Percentiles rank a stretch among this genome's conserved stretches.
Conservation (phyloP, 2,797 vertebrate genomes). For the Lithobates pipiens region DNA sequence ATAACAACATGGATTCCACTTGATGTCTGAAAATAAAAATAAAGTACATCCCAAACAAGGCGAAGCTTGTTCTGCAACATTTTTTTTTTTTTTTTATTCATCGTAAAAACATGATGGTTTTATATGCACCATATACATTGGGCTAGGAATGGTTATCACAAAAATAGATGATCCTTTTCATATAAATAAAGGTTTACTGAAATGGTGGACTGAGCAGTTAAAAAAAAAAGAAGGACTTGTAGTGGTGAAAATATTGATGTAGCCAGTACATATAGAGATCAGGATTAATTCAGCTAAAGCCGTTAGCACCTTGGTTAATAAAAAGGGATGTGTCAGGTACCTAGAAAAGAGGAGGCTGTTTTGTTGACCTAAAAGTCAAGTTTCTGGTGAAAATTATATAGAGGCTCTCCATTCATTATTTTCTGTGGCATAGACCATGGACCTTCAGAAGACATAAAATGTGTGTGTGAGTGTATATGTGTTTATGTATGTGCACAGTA, state of each 20-base stretch:
- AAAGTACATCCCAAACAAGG: slow-evolving; percentile 69
- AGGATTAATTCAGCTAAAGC: slow-evolving; percentile 69
- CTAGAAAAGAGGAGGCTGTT: background rate
- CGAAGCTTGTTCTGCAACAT: slow-evolving; percentile 67
- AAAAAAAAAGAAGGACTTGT: slow-evolving; percentile 78
- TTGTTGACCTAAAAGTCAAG: background rate
- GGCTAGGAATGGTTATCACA: slow-evolving; percentile 75
- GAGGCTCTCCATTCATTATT: background rate
- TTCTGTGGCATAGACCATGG: too few relatives aligned
- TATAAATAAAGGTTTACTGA: slow-evolving; percentile 89
- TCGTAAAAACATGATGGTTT: slow-evolving; percentile 67
- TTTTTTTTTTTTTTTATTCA: slow-evolving; percentile 66
- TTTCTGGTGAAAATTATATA: background rate
- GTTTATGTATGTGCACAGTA: too few relatives aligned
- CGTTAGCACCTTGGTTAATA: slow-evolving; percentile 77
- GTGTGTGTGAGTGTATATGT: too few relatives aligned
- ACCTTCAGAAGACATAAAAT: too few relatives aligned
- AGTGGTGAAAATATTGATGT: slow-evolving; percentile 87
- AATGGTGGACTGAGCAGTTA: slow-evolving; percentile 77
- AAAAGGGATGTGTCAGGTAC: slow-evolving; percentile 34
- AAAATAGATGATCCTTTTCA: slow-evolving; percentile 76
- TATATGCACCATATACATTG: slow-evolving; percentile 80
- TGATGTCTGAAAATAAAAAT: slow-evolving; percentile 65
- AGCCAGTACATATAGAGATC: slow-evolving; percentile 91
- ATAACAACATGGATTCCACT: slow-evolving; percentile 74